A percentile compares a stretch with the other conserved stretches of the same genome.
Evolutionary conservation across 2,888 invertebrate genomes (phyloP).

Genomic region (Formica aserva): DNA sequence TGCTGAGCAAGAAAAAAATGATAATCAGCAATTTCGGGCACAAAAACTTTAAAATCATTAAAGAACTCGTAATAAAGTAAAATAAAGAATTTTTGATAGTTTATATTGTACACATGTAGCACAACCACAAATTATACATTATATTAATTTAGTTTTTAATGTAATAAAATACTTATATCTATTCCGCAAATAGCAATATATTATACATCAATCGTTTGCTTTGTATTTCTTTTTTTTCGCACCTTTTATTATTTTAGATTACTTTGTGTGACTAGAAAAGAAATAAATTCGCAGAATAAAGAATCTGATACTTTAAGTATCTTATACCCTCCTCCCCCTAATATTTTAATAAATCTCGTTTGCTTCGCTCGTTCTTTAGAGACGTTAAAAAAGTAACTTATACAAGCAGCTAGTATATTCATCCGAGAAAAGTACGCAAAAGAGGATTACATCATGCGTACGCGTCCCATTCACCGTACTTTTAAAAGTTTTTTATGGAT

Average conservation of each 20-base stretch:
- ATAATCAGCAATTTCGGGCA: background rate
- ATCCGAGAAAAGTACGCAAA: constrained; percentile 53
- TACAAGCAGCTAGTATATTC: constrained; percentile 53
- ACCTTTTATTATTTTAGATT: constrained; percentile 31
- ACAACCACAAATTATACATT: background rate
- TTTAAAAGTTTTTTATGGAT: constrained; percentile 49
- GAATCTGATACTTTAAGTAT: constrained; percentile 56
- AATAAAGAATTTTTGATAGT: too few species aligned
- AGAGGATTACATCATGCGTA: constrained; percentile 53
- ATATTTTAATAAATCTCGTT: constrained; percentile 56
- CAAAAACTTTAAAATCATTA: background rate
- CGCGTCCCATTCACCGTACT: constrained; percentile 48
- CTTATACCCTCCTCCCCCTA: constrained; percentile 27
- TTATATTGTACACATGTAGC: background rate
- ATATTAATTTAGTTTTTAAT: background rate
- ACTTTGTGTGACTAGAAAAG: constrained; percentile 25
- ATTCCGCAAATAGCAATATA: background rate
- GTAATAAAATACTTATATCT: background rate
- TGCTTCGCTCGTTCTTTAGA: constrained; percentile 50
- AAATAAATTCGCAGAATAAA: constrained; percentile 44
- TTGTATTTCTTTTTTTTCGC: background rate
- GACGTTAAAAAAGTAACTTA: constrained; percentile 52
- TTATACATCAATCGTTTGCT: background rate
- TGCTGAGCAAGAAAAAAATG: background rate
- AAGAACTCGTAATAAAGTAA: background rate